phyloP scores from a whole-genome alignment of 2,113 vertebrate genomes.

The Perca schrenkii region DNA sequence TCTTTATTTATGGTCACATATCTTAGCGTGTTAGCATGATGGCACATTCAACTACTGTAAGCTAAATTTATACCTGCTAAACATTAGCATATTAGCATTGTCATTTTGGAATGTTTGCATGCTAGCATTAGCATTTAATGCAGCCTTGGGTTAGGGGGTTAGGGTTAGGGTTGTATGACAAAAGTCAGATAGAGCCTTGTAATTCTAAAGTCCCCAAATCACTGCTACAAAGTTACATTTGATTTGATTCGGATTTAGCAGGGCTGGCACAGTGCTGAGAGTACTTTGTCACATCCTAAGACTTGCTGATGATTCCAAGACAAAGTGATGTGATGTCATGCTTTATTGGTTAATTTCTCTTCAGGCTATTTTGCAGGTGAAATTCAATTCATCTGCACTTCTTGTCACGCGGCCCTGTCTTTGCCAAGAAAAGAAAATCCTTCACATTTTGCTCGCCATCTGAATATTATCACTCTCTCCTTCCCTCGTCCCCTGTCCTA shows the following conservation, averaged over 20 bases:
- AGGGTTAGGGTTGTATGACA: background rate
- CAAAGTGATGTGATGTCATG: slow-evolving; percentile 41
- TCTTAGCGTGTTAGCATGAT: no score
- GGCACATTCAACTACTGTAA: no score
- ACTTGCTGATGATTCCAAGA: slow-evolving; percentile 35
- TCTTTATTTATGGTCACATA: no score
- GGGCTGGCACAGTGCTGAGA: slow-evolving; percentile 3
- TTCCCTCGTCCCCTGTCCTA: slow-evolving; percentile 45
- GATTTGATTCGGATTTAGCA: slow-evolving; percentile 1
- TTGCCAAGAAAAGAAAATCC: slow-evolving; percentile 85
- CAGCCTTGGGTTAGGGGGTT: no score
- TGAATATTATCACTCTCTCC: slow-evolving; percentile 66
- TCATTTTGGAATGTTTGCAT: no score
- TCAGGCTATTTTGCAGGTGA: slow-evolving; percentile 28
- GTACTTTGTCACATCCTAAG: slow-evolving; percentile 16
- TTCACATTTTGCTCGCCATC: slow-evolving; percentile 83
- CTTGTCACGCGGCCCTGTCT: slow-evolving; percentile 84
- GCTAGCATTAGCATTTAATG: no score
- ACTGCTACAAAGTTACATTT: background rate
- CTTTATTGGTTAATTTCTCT: slow-evolving; percentile 41
- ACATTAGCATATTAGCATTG: no score
- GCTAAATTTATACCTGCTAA: no score
- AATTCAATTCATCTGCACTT: slow-evolving; percentile 81
- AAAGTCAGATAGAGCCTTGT: background rate
- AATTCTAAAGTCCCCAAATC: background rate